A percentile compares a stretch with the other conserved stretches of the same genome.
phyloP scores from a whole-genome alignment of 92 coral and sea anemone genomes.

The Porites cylindrica region DNA sequence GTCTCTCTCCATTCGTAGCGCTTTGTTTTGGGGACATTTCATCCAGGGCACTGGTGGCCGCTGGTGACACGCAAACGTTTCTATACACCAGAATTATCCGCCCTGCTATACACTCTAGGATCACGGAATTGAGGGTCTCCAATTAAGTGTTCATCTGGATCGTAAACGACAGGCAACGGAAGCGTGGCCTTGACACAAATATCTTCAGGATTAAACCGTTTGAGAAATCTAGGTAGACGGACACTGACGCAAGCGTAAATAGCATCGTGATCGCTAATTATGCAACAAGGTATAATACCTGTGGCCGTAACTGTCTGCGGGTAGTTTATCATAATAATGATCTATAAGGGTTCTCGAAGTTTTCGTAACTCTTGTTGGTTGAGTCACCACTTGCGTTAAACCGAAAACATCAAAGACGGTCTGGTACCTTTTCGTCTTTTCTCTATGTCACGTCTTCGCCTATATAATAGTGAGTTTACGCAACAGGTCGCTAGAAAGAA shows the following conservation, averaged over 20 bases:
- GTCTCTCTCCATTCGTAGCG: no score
- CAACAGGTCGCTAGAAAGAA: no score
- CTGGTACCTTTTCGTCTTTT: not conserved
- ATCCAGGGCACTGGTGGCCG: conserved; percentile 79
- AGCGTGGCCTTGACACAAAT: conserved; percentile 47
- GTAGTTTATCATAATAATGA: conserved; percentile 47
- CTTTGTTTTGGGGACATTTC: conserved; percentile 12
- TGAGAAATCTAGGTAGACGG: conserved; percentile 11
- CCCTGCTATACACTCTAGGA: conserved; percentile 47
- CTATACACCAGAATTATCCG: conserved; percentile 22
- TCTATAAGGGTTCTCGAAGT: conserved; percentile 47
- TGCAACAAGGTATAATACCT: not conserved
- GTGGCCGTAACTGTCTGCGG: conserved; percentile 18
- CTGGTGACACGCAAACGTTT: conserved; percentile 53
- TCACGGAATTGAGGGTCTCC: conserved; percentile 30
- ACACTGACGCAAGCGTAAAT: conserved; percentile 36
- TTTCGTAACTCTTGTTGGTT: conserved; percentile 56
- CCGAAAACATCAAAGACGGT: conserved; percentile 35
- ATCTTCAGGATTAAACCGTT: conserved; percentile 27
- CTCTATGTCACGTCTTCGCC: conserved; percentile 18
- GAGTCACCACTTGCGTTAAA: conserved; percentile 38
- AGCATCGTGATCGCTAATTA: conserved; percentile 43
- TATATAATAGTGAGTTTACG: not conserved
- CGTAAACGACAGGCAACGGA: conserved; percentile 50
- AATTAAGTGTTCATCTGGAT: conserved; percentile 52